Conservation (phyloP, 2,113 vertebrate genomes). For the Tychaedon coryphoeus region DNA sequence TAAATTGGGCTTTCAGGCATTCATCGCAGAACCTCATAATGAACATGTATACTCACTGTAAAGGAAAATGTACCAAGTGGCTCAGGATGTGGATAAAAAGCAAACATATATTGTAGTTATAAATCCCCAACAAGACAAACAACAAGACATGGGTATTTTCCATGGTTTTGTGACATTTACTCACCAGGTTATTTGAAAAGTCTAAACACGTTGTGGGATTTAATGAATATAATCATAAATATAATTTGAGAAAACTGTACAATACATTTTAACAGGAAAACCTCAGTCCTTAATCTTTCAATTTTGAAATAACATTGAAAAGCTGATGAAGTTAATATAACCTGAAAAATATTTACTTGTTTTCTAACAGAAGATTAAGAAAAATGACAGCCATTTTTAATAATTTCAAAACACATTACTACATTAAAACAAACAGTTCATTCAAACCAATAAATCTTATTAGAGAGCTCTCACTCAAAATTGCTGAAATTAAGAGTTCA, state of each 20-base stretch:
- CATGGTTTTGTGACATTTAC: neutral
- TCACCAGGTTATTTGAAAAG: neutral
- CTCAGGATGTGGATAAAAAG: slow-evolving; percentile 56
- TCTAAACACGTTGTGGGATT: neutral
- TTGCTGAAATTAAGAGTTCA: neutral
- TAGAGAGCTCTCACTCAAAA: neutral
- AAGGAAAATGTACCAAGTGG: slow-evolving; percentile 26
- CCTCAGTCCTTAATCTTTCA: neutral
- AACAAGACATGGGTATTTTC: slow-evolving; percentile 17
- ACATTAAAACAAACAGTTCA: neutral
- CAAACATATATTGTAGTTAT: slow-evolving; percentile 21
- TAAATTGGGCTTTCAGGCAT: neutral
- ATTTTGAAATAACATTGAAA: neutral
- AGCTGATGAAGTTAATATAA: neutral
- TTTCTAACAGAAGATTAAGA: neutral
- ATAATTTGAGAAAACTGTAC: neutral
- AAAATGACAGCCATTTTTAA: neutral
- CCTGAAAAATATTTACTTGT: neutral
- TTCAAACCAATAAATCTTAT: neutral
- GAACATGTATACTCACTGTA: slow-evolving; percentile 16
- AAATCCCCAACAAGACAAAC: slow-evolving; percentile 35
- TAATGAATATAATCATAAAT: neutral
- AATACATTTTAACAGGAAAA: neutral
- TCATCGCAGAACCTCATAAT: slow-evolving; percentile 6
- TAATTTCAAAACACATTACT: neutral